A percentile compares a stretch with the other conserved stretches of the same genome.
phyloP scores from a whole-genome alignment of 2,888 invertebrate species.

The Synergus laeviventris region DNA sequence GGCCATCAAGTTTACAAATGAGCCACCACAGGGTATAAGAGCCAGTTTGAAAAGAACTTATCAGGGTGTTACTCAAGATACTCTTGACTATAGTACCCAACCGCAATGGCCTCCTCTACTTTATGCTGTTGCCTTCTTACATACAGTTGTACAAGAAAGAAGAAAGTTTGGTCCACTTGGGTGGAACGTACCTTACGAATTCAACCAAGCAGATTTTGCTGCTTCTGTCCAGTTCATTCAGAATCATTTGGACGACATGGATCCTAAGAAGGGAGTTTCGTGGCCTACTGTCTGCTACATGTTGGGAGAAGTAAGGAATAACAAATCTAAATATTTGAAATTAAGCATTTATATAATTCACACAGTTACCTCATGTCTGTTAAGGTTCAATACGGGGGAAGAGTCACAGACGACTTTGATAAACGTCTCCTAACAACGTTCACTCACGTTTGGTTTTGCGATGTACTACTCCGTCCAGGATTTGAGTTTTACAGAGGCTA shows the following conservation, averaged over 20 bases:
- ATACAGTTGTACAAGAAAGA: conserved; percentile 96
- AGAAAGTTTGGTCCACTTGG: conserved; percentile 97
- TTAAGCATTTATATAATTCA: background rate
- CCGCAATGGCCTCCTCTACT: conserved; percentile 95
- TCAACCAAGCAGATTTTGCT: conserved; percentile 97
- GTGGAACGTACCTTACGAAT: conserved; percentile 98
- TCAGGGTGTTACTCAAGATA: conserved; percentile 92
- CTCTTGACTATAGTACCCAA: conserved; percentile 93
- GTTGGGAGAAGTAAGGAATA: conserved; percentile 89
- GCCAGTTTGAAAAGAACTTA: conserved; percentile 97
- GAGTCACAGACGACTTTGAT: conserved; percentile 98
- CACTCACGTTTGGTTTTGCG: conserved; percentile 97
- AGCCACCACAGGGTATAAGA: conserved; percentile 96
- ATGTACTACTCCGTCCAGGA: conserved; percentile 88
- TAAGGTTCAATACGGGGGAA: conserved; percentile 85
- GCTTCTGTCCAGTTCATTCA: conserved; percentile 97
- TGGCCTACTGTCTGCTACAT: conserved; percentile 99
- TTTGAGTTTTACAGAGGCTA: conserved; percentile 97
- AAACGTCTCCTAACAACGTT: conserved; percentile 95
- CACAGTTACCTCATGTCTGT: background rate
- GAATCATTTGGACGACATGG: conserved; percentile 97
- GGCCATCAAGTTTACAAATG: conserved; percentile 98
- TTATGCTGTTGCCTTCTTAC: conserved; percentile 95
- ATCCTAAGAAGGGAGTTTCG: conserved; percentile 96
- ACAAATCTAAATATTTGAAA: background rate